Evolutionary conservation across 1,140 invertebrate species (phyloP).

Genomic region (Rhopalosiphum maidis): DNA sequence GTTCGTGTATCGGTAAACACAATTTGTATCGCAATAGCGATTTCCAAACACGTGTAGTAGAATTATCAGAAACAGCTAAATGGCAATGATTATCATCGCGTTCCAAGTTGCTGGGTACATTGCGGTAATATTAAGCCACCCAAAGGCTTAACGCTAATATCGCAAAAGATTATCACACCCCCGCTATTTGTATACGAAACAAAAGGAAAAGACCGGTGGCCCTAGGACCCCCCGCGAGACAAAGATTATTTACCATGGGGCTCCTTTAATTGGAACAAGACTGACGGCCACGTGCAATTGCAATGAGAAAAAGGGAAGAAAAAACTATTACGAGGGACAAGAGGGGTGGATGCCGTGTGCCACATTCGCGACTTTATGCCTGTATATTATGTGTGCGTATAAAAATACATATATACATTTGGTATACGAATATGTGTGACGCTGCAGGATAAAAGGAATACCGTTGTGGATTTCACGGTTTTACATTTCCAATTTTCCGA

Average conservation of each 20-base stretch:
- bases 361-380: constrained; percentile 21
- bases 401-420: constrained; percentile 13
- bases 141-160: constrained; percentile 56
- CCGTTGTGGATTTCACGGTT: constrained; percentile 56
- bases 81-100: neutral
- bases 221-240: constrained; percentile 33
- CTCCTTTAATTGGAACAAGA: constrained; percentile 56
- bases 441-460: constrained; percentile 56
- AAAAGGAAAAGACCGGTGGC: constrained; percentile 10
- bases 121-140: constrained; percentile 40
- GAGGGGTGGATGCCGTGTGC: constrained; percentile 32
- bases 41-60: constrained; percentile 2
- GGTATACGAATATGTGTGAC: constrained; percentile 32
- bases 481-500: constrained; percentile 56
- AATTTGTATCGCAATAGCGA: neutral
- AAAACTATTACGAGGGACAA: neutral
- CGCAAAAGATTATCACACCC: constrained; percentile 50
- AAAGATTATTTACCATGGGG: constrained; percentile 50
- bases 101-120: neutral
- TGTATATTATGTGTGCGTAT: neutral
- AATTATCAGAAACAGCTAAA: neutral
- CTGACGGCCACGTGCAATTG: constrained; percentile 52
- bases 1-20: neutral
- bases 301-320: constrained; percentile 14
- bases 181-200: constrained; percentile 22